A percentile compares a stretch with the other conserved stretches of the same genome.
These are phyloP conservation scores for Glaucopsyche alexis DNA, from an alignment of 2,888 invertebrate species.

Conservation along the genomic window DNA sequence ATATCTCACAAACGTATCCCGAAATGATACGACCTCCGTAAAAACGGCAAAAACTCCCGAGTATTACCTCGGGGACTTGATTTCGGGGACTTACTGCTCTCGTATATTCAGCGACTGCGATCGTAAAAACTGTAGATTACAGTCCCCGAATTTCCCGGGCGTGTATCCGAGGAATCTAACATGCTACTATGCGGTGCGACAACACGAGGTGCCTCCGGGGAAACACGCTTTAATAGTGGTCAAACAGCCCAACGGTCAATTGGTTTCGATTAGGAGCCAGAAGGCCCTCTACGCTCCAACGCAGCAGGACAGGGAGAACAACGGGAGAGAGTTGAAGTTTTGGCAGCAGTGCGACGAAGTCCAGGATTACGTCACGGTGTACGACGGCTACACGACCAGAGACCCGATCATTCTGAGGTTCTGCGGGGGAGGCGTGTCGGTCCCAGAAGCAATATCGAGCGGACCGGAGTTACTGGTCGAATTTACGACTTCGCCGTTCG, in stretches of 20 bases:
- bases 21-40: constrained; percentile 63
- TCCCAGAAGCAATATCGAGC: constrained; percentile 92
- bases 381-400: constrained; percentile 92
- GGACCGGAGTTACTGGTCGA: constrained; percentile 93
- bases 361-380: constrained; percentile 92
- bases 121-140: constrained; percentile 92
- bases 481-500: constrained; percentile 93
- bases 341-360: constrained; percentile 94
- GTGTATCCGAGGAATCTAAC: constrained; percentile 96
- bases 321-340: constrained; percentile 81
- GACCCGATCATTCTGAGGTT: constrained; percentile 94
- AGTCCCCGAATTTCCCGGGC: constrained; percentile 95
- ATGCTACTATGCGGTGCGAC: constrained; percentile 94
- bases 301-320: constrained; percentile 79
- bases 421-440: constrained; percentile 92
- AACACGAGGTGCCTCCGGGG: constrained; percentile 91
- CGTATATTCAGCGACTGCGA: constrained; percentile 96
- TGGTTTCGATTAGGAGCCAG: constrained; percentile 90
- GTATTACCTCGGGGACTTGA: constrained; percentile 91
- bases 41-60: constrained; percentile 76
- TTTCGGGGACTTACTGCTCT: constrained; percentile 95
- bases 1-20: constrained; percentile 75
- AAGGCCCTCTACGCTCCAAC: constrained; percentile 82
- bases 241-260: constrained; percentile 90
- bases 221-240: constrained; percentile 94